These are phyloP conservation scores for Actenoides hombroni DNA, from an alignment of 2,113 vertebrate species.

Conservation along the genomic window DNA sequence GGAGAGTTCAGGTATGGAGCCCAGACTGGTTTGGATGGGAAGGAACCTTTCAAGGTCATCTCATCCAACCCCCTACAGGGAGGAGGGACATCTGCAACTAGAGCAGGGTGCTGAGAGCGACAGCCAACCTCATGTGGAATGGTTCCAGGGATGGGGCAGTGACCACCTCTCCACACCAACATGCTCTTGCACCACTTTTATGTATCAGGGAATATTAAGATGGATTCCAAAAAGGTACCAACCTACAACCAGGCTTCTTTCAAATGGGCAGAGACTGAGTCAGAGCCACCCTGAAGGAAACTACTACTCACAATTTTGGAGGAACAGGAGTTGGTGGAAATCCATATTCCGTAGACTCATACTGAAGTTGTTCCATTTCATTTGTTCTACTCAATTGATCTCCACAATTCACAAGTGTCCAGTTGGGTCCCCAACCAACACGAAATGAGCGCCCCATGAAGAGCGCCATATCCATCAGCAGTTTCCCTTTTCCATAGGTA, in stretches of 20 bases:
- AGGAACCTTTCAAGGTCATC: no score
- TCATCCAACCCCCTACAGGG: no score
- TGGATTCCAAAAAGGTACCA: accelerated
- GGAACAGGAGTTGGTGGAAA: conserved; percentile 79
- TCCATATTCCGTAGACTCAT: conserved; percentile 74
- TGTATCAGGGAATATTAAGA: accelerated
- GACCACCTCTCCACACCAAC: no score
- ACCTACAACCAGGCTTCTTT: background rate
- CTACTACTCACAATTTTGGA: conserved; percentile 81
- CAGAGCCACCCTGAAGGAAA: accelerated
- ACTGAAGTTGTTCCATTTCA: background rate
- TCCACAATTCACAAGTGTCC: conserved; percentile 85
- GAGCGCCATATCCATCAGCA: conserved; percentile 89
- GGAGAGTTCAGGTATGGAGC: background rate
- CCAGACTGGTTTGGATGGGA: no score
- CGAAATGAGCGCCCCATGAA: conserved; percentile 90
- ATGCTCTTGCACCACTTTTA: background rate
- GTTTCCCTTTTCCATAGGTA: conserved; percentile 78
- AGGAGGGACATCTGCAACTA: no score
- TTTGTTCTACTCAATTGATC: conserved; percentile 54
- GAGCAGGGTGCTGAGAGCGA: no score
- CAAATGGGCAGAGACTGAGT: accelerated
- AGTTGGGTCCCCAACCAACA: conserved; percentile 92
- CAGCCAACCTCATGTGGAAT: no score
- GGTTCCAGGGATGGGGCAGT: no score